Base-by-base conservation (phyloP, 2,113 vertebrate species). In the Thunnus thynnus region DNA sequence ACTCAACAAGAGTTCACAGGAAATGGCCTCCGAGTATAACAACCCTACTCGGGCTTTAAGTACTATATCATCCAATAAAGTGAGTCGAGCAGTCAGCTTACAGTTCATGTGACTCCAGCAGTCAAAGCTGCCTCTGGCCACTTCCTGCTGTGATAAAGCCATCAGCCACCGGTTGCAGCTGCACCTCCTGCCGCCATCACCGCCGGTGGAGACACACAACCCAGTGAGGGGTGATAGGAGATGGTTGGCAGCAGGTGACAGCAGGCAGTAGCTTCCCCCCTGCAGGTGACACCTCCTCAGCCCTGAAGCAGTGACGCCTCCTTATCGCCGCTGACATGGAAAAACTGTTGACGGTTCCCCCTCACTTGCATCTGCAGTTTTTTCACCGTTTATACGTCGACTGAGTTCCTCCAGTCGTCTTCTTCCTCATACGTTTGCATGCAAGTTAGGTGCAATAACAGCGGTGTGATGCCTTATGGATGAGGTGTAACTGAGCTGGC, bases 131-230 rank as follows among this genome's bases (percentile, higher is more conserved):
- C 82, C 66, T 72, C 48, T 13, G 71, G 86, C 76, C 76, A n/a
- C 76, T 12, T 66, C 86, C 84, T 61, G 63, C 65, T 78, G 87
- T 10, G 85, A 90, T 86, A 64, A 81, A 88, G 76, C 87, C 71
- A 62, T 87, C 83, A 76, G 70, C 78, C 72, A 48, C 22, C 13
- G 44, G 70, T 72, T 75, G 55, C 66, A 32, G 25, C 77, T 66
- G 72, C 69, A 10, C 68, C 78, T 46, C 83, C 68, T 22, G 46
- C 46, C 20, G 25, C 75, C 61, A 3, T 41, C 36, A 8, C 46
- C 30, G 73, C 79, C 18, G n/a, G 51, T 54, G 66, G 46, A 74
- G 67, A 51, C 66, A 20, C 66, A 20, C 72, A 52, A 17, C 60
- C 58, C 69, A 55, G 76, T 9, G 66, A 61, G 57, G 54, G 75